These are phyloP conservation scores for Cyanoramphus novaezelandiae DNA, from an alignment of 2,113 vertebrate genomes.

Conservation along the genomic window DNA sequence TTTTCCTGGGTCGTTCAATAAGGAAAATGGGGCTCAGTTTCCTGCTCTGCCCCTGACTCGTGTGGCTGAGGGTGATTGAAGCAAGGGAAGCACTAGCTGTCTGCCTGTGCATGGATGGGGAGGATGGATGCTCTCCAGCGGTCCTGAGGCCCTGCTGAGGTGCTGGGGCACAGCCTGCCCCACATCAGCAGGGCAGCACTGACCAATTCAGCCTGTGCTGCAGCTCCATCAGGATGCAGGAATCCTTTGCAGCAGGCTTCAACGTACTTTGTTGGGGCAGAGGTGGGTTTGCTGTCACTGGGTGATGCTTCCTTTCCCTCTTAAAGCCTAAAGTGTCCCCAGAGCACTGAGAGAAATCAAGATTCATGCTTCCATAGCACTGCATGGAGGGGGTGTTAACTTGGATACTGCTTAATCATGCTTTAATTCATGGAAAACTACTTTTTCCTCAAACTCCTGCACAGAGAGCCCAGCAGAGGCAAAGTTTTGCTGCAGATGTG, in stretches of 20 bases:
- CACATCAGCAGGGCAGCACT: background rate
- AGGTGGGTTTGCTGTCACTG: background rate
- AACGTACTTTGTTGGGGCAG: background rate
- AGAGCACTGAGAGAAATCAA: background rate
- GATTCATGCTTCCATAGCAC: background rate
- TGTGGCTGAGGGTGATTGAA: accelerated
- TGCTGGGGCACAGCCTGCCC: background rate
- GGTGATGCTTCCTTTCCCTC: background rate
- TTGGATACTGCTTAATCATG: constrained; percentile 29
- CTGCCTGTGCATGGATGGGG: background rate
- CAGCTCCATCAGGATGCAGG: accelerated
- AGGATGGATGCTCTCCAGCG: background rate
- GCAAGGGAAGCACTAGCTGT: accelerated
- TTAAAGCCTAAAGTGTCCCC: background rate
- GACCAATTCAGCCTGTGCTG: background rate
- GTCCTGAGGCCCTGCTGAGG: background rate
- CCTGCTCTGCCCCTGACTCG: accelerated
- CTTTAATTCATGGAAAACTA: constrained; percentile 16
- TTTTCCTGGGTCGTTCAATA: accelerated
- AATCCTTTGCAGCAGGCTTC: background rate
- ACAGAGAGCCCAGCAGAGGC: background rate
- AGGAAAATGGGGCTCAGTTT: background rate
- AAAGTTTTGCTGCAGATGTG: background rate
- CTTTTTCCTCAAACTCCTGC: background rate
- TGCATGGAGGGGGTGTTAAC: background rate